phyloP scores from a whole-genome alignment of 2,113 vertebrate species.

The Campylorhamphus procurvoides region DNA sequence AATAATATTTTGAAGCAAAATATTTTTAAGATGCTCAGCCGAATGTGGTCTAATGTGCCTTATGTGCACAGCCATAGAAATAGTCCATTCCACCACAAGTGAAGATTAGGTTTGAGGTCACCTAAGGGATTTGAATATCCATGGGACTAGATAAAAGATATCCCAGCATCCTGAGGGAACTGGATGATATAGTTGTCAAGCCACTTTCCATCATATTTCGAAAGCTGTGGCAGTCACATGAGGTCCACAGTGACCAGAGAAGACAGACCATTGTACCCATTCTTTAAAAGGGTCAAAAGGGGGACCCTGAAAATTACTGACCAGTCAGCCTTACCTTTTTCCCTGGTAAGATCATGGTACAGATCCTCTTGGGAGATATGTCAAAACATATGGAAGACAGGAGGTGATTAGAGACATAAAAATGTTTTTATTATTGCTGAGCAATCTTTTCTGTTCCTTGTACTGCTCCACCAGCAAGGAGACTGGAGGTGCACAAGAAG shows the following conservation, averaged over 20 bases:
- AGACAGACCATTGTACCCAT: accelerated
- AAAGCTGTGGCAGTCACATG: neutral
- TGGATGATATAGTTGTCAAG: neutral
- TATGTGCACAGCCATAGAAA: neutral
- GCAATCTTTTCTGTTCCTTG: neutral
- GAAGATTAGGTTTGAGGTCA: neutral
- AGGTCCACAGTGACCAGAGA: neutral
- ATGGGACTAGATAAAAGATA: neutral
- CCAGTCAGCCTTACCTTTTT: neutral
- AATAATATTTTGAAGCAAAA: neutral
- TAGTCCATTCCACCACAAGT: neutral
- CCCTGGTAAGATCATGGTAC: neutral
- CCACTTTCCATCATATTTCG: neutral
- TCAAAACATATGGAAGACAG: neutral
- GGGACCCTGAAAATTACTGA: neutral
- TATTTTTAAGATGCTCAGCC: neutral
- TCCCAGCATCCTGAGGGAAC: neutral
- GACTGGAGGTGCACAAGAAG: neutral
- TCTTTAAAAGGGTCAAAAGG: neutral
- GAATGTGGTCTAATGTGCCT: neutral
- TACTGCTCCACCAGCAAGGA: neutral
- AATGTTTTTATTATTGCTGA: neutral
- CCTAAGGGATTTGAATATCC: neutral
- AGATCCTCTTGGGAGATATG: neutral
- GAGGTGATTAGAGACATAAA: neutral